Evolutionary conservation across 2,797 vertebrate species (phyloP).

Genomic region (Hybognathus amarus): DNA sequence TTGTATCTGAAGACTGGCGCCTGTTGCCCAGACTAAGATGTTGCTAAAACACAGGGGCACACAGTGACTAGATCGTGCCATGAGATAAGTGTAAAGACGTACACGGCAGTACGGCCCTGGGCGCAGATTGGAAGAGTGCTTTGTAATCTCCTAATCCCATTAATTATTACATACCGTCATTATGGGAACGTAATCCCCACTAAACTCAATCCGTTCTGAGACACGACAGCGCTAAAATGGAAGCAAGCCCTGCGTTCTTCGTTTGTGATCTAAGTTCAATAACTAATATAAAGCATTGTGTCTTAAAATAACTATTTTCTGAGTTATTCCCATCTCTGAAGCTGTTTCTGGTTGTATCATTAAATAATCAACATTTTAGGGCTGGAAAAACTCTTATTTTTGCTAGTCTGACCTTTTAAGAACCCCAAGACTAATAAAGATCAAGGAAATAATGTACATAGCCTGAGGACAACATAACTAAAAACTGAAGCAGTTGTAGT

Average conservation of each 20-base stretch:
- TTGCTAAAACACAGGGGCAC: slow-evolving; percentile 26
- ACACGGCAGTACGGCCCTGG: slow-evolving; percentile 51
- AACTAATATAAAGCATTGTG: not conserved
- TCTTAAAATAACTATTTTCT: not conserved
- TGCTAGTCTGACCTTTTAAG: slow-evolving; percentile 14
- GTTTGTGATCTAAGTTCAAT: not conserved
- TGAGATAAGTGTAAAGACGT: slow-evolving; percentile 53
- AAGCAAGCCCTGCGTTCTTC: not conserved
- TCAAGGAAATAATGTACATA: slow-evolving; percentile 22
- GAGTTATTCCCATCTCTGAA: not conserved
- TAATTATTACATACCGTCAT: slow-evolving; percentile 64
- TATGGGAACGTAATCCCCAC: slow-evolving; percentile 55
- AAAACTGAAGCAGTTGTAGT: not conserved
- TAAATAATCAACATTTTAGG: not conserved
- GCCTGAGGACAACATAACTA: slow-evolving; percentile 10
- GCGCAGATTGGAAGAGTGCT: slow-evolving; percentile 50
- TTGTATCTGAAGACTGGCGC: not conserved
- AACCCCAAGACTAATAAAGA: not conserved
- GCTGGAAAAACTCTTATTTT: not conserved
- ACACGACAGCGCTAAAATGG: slow-evolving; percentile 20
- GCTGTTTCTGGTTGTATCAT: not conserved
- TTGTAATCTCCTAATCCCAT: slow-evolving; percentile 66
- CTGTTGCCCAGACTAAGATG: slow-evolving; percentile 19
- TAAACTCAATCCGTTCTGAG: slow-evolving; percentile 48
- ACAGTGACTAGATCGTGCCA: slow-evolving; percentile 34